phyloP scores from a whole-genome alignment of 53 echinoderm and acorn worm species.

The Pentamera pediparva region DNA sequence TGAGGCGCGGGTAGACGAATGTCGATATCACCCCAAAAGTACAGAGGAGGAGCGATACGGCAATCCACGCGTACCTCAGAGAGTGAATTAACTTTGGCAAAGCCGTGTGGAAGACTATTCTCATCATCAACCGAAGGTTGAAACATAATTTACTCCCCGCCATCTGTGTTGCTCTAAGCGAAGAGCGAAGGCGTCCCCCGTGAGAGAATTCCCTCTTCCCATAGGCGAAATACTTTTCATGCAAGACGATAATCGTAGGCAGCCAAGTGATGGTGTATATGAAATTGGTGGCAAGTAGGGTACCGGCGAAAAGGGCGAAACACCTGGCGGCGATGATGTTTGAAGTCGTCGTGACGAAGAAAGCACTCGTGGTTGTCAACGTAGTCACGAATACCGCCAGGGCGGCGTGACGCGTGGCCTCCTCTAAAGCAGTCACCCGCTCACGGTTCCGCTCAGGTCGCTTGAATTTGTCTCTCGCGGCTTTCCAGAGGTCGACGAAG shows the following conservation, averaged over 20 bases:
- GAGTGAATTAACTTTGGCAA: constrained; percentile 53
- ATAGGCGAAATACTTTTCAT: constrained; percentile 55
- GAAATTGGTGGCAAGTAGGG: constrained; percentile 67
- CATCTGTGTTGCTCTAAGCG: no score
- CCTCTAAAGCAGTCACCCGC: constrained; percentile 32
- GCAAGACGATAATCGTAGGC: constrained; percentile 62
- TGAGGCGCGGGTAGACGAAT: constrained; percentile 56
- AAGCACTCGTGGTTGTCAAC: constrained; percentile 73
- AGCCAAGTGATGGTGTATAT: constrained; percentile 81
- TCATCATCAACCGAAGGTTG: no score
- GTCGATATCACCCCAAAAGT: constrained; percentile 55
- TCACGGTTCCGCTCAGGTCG: no score
- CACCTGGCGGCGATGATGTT: constrained; percentile 78
- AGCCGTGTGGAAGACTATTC: constrained; percentile 31
- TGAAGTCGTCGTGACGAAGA: constrained; percentile 53
- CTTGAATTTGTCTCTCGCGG: constrained; percentile 12
- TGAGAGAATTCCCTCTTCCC: no score
- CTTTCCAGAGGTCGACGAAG: constrained; percentile 76
- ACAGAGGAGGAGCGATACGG: constrained; percentile 45
- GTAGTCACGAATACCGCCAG: constrained; percentile 86
- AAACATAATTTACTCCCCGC: no score
- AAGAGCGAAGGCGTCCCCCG: no score
- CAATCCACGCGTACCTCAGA: constrained; percentile 62
- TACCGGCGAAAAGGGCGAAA: constrained; percentile 78
- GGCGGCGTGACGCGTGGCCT: constrained; percentile 64